Conservation (phyloP, 1,140 invertebrate species). For the Batillaria attramentaria region DNA sequence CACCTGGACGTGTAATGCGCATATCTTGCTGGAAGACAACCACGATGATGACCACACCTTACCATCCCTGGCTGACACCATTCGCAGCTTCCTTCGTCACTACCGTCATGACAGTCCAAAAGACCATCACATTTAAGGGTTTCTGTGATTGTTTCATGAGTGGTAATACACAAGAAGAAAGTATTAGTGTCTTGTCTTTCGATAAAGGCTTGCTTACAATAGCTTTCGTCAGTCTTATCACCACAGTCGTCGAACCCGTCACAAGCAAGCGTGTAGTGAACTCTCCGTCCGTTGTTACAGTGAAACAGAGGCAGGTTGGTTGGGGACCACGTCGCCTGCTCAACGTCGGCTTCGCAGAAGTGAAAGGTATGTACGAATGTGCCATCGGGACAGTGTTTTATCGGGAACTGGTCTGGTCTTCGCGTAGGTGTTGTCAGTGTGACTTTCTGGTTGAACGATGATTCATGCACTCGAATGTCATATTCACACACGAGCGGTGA, state of each 20-base stretch:
- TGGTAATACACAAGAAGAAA: constrained; percentile 19
- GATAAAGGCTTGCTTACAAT: constrained; percentile 12
- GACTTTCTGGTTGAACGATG: too few relatives aligned
- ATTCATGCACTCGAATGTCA: too few relatives aligned
- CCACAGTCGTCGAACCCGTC: constrained; percentile 30
- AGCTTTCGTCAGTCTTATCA: constrained; percentile 28
- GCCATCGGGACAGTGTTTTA: constrained; percentile 10
- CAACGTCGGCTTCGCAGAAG: neutral
- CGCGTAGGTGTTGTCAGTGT: too few relatives aligned
- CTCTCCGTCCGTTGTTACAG: neutral
- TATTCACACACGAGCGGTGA: too few relatives aligned
- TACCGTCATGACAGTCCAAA: constrained; percentile 30
- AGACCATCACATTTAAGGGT: constrained; percentile 21
- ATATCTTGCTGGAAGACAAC: constrained; percentile 21
- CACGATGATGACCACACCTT: constrained; percentile 18
- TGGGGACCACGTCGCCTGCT: neutral
- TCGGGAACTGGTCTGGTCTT: too few relatives aligned
- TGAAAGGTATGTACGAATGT: constrained; percentile 21
- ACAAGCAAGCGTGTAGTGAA: constrained; percentile 31
- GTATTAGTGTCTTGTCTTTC: neutral
- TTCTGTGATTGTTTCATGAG: neutral
- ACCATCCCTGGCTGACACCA: neutral
- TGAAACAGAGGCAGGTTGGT: neutral
- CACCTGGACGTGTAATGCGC: constrained; percentile 2
- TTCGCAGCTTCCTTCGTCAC: constrained; percentile 34